Evolutionary conservation across 2,113 vertebrate genomes (phyloP), one percentile per base, ranked within the genome.

Genomic region (Halichoerus grypus): DNA sequence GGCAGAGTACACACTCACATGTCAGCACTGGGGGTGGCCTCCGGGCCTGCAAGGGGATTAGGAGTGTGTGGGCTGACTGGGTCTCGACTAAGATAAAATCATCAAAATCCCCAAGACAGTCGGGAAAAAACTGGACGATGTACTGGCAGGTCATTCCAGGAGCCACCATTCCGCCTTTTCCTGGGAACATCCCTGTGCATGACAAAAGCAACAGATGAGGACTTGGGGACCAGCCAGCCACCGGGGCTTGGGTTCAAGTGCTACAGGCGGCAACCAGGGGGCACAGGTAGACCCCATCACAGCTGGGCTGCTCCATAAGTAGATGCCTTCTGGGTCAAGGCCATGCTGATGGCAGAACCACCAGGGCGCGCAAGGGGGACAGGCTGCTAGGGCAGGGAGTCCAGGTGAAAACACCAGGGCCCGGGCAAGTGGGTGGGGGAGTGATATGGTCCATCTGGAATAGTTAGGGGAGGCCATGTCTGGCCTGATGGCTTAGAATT

Each of bases 101-200:
- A 92, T 99, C 99, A 67, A 99, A 99, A 76, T 99, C 98, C 12
- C 98, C 99, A 22, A 99, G 97, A 79, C 98, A 98, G 96, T 99
- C 99, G 1, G 99, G 99, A 93, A 99, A 98, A 92, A 99, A 99
- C n/a, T 98, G 99, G 59, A 99, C 95, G 0, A 79, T 98, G 93
- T 99, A 99, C 91, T 99, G 99, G 95, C 99, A 99, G 72, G 98
- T 98, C 99, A 99, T 99, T 12, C 99, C 99, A 3, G 99, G 99
- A 88, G 99, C 99, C 33, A 99, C 98, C 84, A 99, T 98, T 4
- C 99, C 99, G 1, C 99, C 99, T 33, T 99, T 98, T 77, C 99
- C 99, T 13, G 99, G 99, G 88, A 99, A 99, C 98, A 99, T 99
- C 81, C 99, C 99, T 99, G 95, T 1, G 10, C 0, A 1, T 90